Percentiles rank a stretch among this genome's conserved stretches.
These are phyloP conservation scores for Limnodromus scolopaceus DNA, from an alignment of 2,797 vertebrate genomes.

Conservation along the genomic window DNA sequence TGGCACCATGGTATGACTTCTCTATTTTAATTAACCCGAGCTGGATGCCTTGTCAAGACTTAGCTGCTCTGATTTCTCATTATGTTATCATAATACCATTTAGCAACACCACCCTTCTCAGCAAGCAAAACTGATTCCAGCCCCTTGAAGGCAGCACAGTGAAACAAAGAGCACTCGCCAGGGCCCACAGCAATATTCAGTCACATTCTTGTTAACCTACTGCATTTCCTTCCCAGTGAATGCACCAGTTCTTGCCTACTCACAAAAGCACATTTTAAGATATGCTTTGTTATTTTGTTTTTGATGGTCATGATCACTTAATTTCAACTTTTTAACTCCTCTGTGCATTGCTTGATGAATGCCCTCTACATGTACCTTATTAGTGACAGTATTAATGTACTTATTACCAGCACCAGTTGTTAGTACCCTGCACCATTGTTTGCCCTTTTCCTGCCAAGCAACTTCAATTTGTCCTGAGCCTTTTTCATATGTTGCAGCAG, in stretches of 20 bases:
- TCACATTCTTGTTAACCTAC: not conserved
- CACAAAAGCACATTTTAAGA: not conserved
- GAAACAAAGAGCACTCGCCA: not conserved
- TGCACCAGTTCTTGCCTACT: not conserved
- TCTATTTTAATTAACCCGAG: conserved; percentile 45
- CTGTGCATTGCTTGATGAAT: not conserved
- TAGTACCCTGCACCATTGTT: not conserved
- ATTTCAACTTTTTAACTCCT: not conserved
- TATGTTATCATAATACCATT: conserved; percentile 46
- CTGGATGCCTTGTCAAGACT: conserved; percentile 23
- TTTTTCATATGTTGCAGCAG: not conserved
- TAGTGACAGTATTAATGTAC: not conserved
- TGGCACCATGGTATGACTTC: not conserved
- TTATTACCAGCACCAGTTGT: not conserved
- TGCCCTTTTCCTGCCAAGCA: not conserved
- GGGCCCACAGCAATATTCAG: not conserved
- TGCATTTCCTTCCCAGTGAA: not conserved
- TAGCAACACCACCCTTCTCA: conserved; percentile 32
- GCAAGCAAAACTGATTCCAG: not conserved
- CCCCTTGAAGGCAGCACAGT: not conserved
- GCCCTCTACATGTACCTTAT: rapidly evolving
- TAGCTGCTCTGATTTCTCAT: conserved; percentile 58
- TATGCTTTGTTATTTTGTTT: not conserved
- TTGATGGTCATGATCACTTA: not conserved
- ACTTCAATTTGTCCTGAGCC: not conserved